A percentile compares a stretch with the other conserved stretches of the same genome.
Evolutionary conservation across 2,113 vertebrate genomes (phyloP).

Genomic region (Pan paniscus): DNA sequence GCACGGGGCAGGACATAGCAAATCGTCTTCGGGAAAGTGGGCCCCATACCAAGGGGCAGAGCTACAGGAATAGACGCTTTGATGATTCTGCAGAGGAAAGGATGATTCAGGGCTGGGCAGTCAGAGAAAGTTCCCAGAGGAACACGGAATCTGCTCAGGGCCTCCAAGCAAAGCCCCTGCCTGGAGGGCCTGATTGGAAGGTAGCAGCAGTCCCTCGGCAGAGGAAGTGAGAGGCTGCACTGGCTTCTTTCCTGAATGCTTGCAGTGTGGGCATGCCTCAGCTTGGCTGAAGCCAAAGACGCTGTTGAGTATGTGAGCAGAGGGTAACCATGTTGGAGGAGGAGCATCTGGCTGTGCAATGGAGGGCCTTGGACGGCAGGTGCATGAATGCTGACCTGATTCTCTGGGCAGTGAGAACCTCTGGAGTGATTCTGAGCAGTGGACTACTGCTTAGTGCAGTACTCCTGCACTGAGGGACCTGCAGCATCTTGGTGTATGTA

Average conservation of each 20-base stretch:
- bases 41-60: not conserved
- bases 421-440: not conserved
- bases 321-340: not conserved
- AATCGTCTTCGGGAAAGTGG: not conserved
- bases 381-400: not conserved
- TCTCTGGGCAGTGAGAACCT: not conserved
- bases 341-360: too few species aligned
- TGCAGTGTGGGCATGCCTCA: too few species aligned
- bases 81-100: not conserved
- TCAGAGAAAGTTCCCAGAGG: not conserved
- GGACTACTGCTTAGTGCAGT: too few species aligned
- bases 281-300: not conserved
- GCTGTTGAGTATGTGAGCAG: not conserved
- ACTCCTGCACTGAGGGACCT: not conserved
- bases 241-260: too few species aligned
- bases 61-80: not conserved
- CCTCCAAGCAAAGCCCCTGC: not conserved
- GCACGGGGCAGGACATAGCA: not conserved
- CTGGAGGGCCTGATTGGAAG: not conserved
- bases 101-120: not conserved
- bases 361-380: not conserved
- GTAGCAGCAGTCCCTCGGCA: rapidly evolving
- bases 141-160: not conserved
- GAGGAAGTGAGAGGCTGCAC: not conserved
- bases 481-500: not conserved